Base-by-base conservation (phyloP, 2,888 invertebrate species). In the Melieria omissa region DNA sequence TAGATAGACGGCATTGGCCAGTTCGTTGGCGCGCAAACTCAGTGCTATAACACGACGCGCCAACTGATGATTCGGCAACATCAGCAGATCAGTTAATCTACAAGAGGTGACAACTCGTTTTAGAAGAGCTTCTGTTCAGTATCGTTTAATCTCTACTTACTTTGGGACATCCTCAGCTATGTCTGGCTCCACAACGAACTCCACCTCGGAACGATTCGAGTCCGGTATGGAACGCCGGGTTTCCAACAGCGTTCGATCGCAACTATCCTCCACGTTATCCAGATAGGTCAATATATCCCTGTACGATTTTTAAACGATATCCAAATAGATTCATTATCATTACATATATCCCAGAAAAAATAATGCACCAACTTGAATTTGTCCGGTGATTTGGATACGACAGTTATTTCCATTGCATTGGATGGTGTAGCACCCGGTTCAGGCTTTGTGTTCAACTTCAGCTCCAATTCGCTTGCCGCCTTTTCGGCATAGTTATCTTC, bases 101-200 rank as follows among this genome's bases (percentile, higher is more conserved):
- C 0, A n/a, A 14, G n/a, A 4, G 9, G 47, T 16, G 49, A 49
- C 10, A 49, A 49, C 12, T 49, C 49, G 29, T 29, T 29, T 29
- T 29, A 29, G 29, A 29, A 29, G 29, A 29, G 29, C 29, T 29
- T 29, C 3, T 29, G 1, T 29, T 29, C 29, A 29, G 29, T 29
- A 29, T 29, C 29, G 29, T 9, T 29, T n/a, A 47, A 42, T 6
- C 29, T 14, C 1, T 46, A 29, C 63, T 74, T 77, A 87, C 87
- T 87, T 87, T 58, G 87, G 87, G 46, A 87, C 85, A 79, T 87
- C 86, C 73, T 86, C 86, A 12, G 84, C 85, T 49, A 87, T 82
- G 73, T 87, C 88, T 3, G 87, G 85, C 60, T 87, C 87, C 0
- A 87, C 81, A 2, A 84, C 81, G 71, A 87, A 87, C 69, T 87